A percentile compares a stretch with the other conserved stretches of the same genome.
phyloP scores from a whole-genome alignment of 2,113 vertebrate genomes.

The Notothenia rossii region DNA sequence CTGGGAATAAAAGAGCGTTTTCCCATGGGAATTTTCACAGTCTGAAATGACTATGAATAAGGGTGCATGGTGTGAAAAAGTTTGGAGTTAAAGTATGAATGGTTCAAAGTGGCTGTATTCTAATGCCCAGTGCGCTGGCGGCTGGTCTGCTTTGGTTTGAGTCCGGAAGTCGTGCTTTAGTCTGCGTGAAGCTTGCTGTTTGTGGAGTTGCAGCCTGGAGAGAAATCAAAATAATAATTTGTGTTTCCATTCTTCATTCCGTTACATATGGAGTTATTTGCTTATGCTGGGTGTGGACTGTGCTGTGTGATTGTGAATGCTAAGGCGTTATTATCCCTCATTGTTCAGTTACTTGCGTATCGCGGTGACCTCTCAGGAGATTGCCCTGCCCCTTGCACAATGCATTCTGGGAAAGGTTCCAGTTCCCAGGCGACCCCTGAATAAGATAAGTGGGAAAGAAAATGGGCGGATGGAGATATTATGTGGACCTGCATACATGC shows the following conservation, averaged over 20 bases:
- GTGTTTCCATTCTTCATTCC: constrained; percentile 23
- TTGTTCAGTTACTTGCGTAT: constrained; percentile 32
- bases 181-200: constrained; percentile 15
- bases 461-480: constrained; percentile 8
- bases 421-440: neutral
- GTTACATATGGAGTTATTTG: constrained; percentile 19
- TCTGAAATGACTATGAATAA: neutral
- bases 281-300: constrained; percentile 11
- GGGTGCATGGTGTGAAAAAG: neutral
- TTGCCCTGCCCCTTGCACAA: neutral
- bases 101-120: constrained; percentile 12
- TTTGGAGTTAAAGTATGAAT: constrained; percentile 19
- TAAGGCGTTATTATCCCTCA: neutral
- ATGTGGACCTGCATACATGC: constrained; percentile 13
- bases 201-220: constrained; percentile 12
- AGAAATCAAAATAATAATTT: constrained; percentile 22
- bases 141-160: constrained; percentile 36
- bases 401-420: constrained; percentile 38
- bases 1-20: constrained; percentile 7
- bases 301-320: constrained; percentile 9
- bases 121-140: constrained; percentile 13
- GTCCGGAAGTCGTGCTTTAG: constrained; percentile 41
- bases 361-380: constrained; percentile 18
- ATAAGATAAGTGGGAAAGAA: constrained; percentile 21
- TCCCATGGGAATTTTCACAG: neutral